Evolutionary conservation across 2,888 invertebrate genomes (phyloP).

Genomic region (Meghimatium bilineatum): DNA sequence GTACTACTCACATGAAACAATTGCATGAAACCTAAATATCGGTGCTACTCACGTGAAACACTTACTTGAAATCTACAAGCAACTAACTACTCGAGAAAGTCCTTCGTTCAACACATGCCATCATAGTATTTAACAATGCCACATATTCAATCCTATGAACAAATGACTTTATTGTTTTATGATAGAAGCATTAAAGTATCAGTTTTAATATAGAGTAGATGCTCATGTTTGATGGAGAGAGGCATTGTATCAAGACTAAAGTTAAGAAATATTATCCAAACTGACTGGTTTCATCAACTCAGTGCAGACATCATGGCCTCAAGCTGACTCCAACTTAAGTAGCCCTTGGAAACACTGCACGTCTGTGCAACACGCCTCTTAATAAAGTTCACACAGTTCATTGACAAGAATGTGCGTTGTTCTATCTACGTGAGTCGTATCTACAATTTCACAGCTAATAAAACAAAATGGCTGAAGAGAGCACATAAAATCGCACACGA

Average conservation of each 20-base stretch:
- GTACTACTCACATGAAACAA: too few species aligned
- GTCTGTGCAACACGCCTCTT: background rate
- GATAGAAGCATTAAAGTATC: background rate
- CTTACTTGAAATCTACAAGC: background rate
- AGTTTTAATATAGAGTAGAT: background rate
- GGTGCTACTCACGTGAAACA: background rate
- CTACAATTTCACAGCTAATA: background rate
- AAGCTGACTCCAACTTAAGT: background rate
- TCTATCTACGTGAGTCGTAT: background rate
- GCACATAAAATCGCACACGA: background rate
- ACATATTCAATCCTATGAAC: background rate
- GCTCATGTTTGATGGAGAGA: background rate
- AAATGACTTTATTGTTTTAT: background rate
- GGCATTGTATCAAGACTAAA: background rate
- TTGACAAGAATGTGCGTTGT: background rate
- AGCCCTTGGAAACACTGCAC: background rate
- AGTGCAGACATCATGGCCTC: background rate
- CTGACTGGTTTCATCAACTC: background rate
- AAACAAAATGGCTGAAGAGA: background rate
- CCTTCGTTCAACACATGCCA: background rate
- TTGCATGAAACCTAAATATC: too few species aligned
- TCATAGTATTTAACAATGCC: background rate
- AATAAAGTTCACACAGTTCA: background rate
- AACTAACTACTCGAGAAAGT: background rate
- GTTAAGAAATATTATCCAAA: background rate